Base-by-base conservation (phyloP, 2,888 invertebrate genomes). In the Erebia aethiops region DNA sequence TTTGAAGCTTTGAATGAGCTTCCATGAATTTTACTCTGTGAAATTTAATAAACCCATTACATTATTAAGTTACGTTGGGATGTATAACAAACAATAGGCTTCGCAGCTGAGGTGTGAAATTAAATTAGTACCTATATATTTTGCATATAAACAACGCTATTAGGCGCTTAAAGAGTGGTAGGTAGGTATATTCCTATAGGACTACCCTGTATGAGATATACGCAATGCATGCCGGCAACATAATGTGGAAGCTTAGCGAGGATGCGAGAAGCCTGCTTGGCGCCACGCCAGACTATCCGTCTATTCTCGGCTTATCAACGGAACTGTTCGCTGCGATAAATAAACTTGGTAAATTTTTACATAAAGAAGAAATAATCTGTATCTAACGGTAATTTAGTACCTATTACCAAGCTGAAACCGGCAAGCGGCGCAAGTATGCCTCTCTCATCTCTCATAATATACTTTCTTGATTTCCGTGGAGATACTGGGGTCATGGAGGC, bases 261-360 rank as follows among this genome's bases (percentile, higher is more conserved):
- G 74, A 77, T 75, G 72, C 65, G 71, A 77, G 73, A 65, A 76
- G 75, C 75, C 76, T 70, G 74, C 41, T 74, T 81, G 82, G 81
- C 81, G 74, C 68, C 70, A 43, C 54, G 81, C 81, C 81, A 82
- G 76, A 54, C 56, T 56, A 58, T 52, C 60, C 60, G 65, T 71
- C 72, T 71, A 67, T 73, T 71, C 58, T 67, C 57, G 70, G 69
- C 75, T 78, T 77, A 77, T 77, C 74, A 76, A 66, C 54, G 68
- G 73, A 76, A 72, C 74, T 74, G 76, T 77, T 76, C 74, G 76
- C 70, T 65, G 16, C 52, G 64, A 74, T 77, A 77, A 77, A 78
- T 78, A 71, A 69, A 69, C 62, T 75, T 76, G 75, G 72, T 72
- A 75, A 68, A 73, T 71, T n/a, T 11, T 60, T 61, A 43, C 10